phyloP scores from a whole-genome alignment of 1,140 invertebrate species.

The Globodera rostochiensis region DNA sequence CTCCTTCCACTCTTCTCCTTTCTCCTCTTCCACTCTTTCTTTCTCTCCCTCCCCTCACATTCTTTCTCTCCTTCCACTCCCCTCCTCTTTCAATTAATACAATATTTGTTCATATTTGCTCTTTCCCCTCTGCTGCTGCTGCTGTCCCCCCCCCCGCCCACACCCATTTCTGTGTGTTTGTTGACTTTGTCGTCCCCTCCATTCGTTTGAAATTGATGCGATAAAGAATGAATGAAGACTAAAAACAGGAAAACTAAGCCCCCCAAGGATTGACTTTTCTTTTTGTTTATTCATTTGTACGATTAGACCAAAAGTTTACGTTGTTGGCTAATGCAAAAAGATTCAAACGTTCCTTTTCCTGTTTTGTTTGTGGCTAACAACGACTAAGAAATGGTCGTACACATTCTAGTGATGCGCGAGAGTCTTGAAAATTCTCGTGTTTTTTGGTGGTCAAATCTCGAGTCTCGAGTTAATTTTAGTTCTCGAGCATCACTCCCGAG shows the following conservation, averaged over 20 bases:
- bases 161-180: neutral
- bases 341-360: too few relatives aligned
- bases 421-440: too few relatives aligned
- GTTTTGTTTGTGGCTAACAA: too few relatives aligned
- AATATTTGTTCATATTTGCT: neutral
- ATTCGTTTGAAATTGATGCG: neutral
- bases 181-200: neutral
- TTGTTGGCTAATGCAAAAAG: too few relatives aligned
- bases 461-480: too few relatives aligned
- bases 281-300: neutral
- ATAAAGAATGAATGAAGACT: slow-evolving; percentile 1
- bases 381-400: too few relatives aligned
- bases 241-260: slow-evolving; percentile 10
- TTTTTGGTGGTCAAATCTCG: too few relatives aligned
- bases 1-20: too few relatives aligned
- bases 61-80: neutral
- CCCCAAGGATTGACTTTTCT: neutral
- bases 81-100: neutral
- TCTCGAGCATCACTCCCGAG: neutral
- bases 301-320: too few relatives aligned
- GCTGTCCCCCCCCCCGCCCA: neutral
- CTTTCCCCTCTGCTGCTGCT: neutral
- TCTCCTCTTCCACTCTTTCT: neutral
- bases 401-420: too few relatives aligned
- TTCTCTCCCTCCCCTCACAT: neutral